Base-by-base conservation (phyloP, 2,113 vertebrate genomes). In the Dinomys branickii region DNA sequence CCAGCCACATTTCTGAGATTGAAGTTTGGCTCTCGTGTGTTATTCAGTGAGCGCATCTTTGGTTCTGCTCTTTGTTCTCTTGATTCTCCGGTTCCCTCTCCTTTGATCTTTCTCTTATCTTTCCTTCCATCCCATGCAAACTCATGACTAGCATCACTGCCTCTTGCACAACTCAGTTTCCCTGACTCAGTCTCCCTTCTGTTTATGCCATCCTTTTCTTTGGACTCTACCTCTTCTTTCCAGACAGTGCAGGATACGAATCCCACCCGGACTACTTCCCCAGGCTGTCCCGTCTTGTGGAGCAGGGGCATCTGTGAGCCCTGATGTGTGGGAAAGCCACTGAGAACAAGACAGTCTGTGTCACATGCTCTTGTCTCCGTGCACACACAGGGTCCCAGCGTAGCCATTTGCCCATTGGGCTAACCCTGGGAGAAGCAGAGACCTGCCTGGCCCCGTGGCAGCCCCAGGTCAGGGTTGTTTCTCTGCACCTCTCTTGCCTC, bases 11-110 rank as follows among this genome's bases (percentile, higher is more conserved):
- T 63, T 63, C 58, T 38, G 86, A 88, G 91, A 44, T 13, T 0
- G 4, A 59, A 52, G 47, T 28, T n/a, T 1, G 0, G 38, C 85
- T 44, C 35, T 33, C 17, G 0, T 5, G 17, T 8, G 3, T 28
- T 30, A 14, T 16, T 73, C 44, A 20, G 69, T 30, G 20, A 65
- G 59, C 0, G 24, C 3, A 16, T 44, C 78, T 47, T 83, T 7
- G 20, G 26, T 17, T 81, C 77, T 0, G 0, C 78, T 61, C 69
- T 50, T 78, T 17, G 0, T 41, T 75, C 75, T 78, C 65, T 44
- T 14, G 54, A 1, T 0, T 61, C 30, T 56, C 20, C 0, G 9
- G 1, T 67, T 35, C 9, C 78, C 71, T 85, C 83, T 59, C 63
- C 90, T 73, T 26, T 3, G 33, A 2, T 30, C 7, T 47, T 33